Evolutionary conservation across 2,113 vertebrate species (phyloP).

Genomic region (Corynorhinus townsendii): DNA sequence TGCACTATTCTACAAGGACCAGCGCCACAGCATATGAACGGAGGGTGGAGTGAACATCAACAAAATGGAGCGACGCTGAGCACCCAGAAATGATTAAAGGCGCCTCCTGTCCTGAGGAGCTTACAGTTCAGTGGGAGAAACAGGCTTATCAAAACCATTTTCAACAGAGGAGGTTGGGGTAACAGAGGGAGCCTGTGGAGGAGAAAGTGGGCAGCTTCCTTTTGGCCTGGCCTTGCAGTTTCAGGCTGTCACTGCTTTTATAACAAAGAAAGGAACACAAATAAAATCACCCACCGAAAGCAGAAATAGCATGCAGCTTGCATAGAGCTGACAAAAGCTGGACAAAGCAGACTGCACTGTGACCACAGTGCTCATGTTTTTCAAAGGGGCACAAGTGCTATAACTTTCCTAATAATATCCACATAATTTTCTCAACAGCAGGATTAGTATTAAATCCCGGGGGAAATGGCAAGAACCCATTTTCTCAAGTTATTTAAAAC

Average conservation of each 20-base stretch:
- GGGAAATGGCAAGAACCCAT: conserved; percentile 49
- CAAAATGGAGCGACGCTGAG: neutral
- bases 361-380: neutral
- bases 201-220: neutral
- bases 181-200: neutral
- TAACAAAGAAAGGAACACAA: neutral
- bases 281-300: neutral
- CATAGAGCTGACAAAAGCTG: neutral
- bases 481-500: conserved; percentile 72
- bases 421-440: conserved; percentile 62
- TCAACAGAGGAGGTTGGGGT: neutral
- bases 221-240: neutral
- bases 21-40: neutral
- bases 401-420: conserved; percentile 59
- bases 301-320: neutral
- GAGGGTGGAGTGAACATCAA: neutral
- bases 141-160: neutral
- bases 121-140: neutral
- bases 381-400: neutral
- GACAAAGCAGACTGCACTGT: neutral
- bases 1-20: neutral
- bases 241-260: neutral
- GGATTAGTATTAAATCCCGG: conserved; percentile 57
- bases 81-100: neutral
- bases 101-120: neutral